Conservation (phyloP, 1,140 invertebrate species). For the Trachelipus rathkii region DNA sequence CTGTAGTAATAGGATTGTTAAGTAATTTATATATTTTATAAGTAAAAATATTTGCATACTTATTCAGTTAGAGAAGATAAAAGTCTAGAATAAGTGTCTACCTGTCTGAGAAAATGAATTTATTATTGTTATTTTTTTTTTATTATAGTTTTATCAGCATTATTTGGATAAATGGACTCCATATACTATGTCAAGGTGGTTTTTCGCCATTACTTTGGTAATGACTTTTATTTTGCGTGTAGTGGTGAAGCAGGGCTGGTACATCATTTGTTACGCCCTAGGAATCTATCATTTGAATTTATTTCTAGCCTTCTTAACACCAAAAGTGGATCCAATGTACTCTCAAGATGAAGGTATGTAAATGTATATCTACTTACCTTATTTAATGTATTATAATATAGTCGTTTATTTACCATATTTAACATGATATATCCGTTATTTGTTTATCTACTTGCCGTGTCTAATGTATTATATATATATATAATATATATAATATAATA, state of each 20-base stretch:
- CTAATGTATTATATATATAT: too few species aligned
- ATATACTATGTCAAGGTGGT: conserved; percentile 55
- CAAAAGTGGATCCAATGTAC: conserved; percentile 96
- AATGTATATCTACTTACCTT: conserved; percentile 17
- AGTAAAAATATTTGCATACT: not conserved
- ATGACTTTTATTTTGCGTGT: conserved; percentile 50
- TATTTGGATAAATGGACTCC: conserved; percentile 58
- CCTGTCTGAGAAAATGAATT: not conserved
- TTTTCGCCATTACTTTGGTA: conserved; percentile 52
- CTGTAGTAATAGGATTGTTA: not conserved
- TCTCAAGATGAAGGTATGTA: conserved; percentile 74
- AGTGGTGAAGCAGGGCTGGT: conserved; percentile 79
- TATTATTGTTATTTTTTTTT: conserved; percentile 30
- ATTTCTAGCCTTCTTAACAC: conserved; percentile 98
- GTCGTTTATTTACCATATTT: too few species aligned
- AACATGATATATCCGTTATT: too few species aligned
- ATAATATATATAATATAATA: too few species aligned
- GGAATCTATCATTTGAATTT: conserved; percentile 99
- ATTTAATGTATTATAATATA: not conserved
- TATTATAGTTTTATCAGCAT: conserved; percentile 56
- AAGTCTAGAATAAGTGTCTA: not conserved
- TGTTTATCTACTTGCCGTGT: too few species aligned
- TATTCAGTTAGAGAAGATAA: not conserved
- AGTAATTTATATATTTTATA: not conserved
- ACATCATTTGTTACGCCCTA: conserved; percentile 96